Percentiles rank a stretch among this genome's conserved stretches.
Evolutionary conservation across 2,888 invertebrate genomes (phyloP).

Genomic region (Hyalella azteca): DNA sequence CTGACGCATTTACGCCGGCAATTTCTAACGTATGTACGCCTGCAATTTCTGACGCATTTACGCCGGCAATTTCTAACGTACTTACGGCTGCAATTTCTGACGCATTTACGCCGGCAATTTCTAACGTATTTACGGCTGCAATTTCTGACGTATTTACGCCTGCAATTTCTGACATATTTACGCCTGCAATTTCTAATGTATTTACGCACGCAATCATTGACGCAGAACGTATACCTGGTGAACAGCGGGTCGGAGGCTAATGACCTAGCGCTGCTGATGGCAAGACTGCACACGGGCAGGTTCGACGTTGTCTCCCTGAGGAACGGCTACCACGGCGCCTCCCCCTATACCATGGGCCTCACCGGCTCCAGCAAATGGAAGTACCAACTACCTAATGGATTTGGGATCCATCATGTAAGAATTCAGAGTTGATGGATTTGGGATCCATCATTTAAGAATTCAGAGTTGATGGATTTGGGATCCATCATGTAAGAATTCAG

Average conservation of each 20-base stretch:
- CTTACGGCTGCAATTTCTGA: too few species aligned
- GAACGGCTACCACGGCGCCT: constrained; percentile 87
- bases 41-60: too few species aligned
- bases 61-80: too few species aligned
- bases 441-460: constrained; percentile 66
- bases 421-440: background rate
- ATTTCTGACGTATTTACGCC: too few species aligned
- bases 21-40: too few species aligned
- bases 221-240: constrained; percentile 85
- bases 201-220: too few species aligned
- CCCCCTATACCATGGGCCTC: constrained; percentile 79
- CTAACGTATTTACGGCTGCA: too few species aligned
- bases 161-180: too few species aligned
- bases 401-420: constrained; percentile 81
- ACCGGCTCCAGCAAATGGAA: constrained; percentile 83
- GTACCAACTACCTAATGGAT: constrained; percentile 73
- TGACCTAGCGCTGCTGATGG: constrained; percentile 87
- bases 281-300: constrained; percentile 83
- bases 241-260: constrained; percentile 98
- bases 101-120: too few species aligned
- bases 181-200: too few species aligned
- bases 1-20: too few species aligned
- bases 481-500: constrained; percentile 66
- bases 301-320: constrained; percentile 84
- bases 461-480: background rate